These are phyloP conservation scores for Hydractinia echinata DNA, from an alignment of 30 jellyfish, hydroid and myxozoan genomes.

Conservation along the genomic window DNA sequence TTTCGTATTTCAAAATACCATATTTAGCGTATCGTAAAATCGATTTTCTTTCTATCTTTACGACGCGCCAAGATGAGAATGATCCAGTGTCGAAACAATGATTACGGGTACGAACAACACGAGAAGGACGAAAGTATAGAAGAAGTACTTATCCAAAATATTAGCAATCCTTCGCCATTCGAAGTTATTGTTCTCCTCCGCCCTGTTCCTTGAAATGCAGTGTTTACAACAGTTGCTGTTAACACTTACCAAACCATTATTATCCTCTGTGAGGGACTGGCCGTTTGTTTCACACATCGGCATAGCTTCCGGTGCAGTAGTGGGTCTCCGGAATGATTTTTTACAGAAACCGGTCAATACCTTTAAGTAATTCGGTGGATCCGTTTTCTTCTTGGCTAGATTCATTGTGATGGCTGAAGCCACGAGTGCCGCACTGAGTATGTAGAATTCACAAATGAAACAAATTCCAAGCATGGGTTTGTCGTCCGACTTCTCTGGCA, in stretches of 20 bases:
- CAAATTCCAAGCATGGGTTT: slow-evolving; percentile 56
- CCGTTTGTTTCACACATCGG: background rate
- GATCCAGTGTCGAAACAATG: background rate
- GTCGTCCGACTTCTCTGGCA: slow-evolving; percentile 59
- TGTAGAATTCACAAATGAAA: slow-evolving; percentile 32
- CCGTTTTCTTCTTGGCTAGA: background rate
- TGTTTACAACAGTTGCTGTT: background rate
- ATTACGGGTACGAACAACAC: background rate
- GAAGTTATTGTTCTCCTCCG: background rate
- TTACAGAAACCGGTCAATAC: background rate
- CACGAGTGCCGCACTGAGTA: slow-evolving; percentile 34
- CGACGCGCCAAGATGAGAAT: background rate
- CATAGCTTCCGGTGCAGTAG: background rate
- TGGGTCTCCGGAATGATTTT: background rate
- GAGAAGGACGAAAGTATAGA: background rate
- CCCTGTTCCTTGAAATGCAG: background rate
- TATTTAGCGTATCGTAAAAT: too few relatives aligned
- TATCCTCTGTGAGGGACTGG: background rate
- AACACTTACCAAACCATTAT: background rate
- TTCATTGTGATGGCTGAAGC: slow-evolving; percentile 14
- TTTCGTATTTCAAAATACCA: too few relatives aligned
- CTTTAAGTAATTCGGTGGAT: background rate
- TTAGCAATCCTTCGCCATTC: background rate
- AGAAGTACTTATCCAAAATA: background rate
- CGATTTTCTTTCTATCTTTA: too few relatives aligned